Conservation (phyloP, 1,140 invertebrate species). For the Coelopa frigida region DNA sequence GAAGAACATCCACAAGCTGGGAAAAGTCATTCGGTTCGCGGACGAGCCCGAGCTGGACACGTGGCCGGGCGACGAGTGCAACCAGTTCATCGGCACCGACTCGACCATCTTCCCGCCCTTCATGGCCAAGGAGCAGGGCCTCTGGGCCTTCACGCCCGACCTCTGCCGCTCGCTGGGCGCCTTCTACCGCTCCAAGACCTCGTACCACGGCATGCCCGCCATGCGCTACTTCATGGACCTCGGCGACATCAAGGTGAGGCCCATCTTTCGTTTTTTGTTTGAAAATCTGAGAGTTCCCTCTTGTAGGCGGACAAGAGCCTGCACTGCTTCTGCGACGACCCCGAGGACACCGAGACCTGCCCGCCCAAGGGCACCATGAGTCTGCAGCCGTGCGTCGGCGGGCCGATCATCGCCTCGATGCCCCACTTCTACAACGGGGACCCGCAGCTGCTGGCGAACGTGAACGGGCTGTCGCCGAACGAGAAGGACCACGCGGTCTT, state of each 20-base stretch:
- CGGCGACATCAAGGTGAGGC: constrained; percentile 50
- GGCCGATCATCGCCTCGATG: constrained; percentile 48
- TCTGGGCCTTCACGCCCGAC: constrained; percentile 57
- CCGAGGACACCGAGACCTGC: constrained; percentile 56
- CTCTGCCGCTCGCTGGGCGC: constrained; percentile 62
- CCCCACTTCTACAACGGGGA: constrained; percentile 77
- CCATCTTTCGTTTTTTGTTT: background rate
- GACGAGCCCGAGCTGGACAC: constrained; percentile 50
- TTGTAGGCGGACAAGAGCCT: constrained; percentile 54
- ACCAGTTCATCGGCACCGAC: constrained; percentile 64
- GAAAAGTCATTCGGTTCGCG: constrained; percentile 56
- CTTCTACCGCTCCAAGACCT: constrained; percentile 51
- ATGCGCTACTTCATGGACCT: constrained; percentile 60
- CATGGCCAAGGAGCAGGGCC: constrained; percentile 51
- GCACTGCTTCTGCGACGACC: constrained; percentile 64
- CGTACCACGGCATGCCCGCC: constrained; percentile 60
- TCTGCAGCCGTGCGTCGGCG: constrained; percentile 51
- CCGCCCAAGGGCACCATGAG: constrained; percentile 65
- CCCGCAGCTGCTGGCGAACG: constrained; percentile 54
- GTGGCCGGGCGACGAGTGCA: constrained; percentile 59
- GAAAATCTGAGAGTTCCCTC: too few relatives aligned
- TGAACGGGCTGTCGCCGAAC: constrained; percentile 65
- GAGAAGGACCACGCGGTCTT: constrained; percentile 62
- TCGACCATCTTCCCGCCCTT: constrained; percentile 69
- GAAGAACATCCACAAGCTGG: constrained; percentile 60